Base-by-base conservation (phyloP, 2,797 vertebrate species). In the Hemitrygon akajei region DNA sequence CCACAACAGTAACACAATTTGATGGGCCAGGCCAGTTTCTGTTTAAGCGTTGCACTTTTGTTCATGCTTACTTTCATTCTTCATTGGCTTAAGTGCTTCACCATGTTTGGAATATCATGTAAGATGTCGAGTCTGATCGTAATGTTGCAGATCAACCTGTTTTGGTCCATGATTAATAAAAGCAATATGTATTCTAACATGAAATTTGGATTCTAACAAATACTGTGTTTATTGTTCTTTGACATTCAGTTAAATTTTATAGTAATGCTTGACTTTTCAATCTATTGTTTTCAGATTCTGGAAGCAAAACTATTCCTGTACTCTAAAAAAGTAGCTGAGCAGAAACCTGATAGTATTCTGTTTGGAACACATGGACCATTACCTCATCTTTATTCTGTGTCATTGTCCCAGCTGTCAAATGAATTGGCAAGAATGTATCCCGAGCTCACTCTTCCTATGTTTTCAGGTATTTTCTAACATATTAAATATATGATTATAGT, bases 391-490 rank as follows among this genome's bases (percentile, higher is more conserved):
- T 99, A 99, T 96, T 99, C 98, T 5, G 97, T 99, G 94, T 99
- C 98, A 25, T 96, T 99, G 30, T 96, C 97, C 25, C 98, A 98
- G 94, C 97, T 99, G 94, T 99, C 98, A 0, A 97, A 97, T 93
- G 98, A 99, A 95, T 97, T 99, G 95, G 98, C 99, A 95, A 97
- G 98, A 96, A 99, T 99, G 99, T 99, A 99, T 95, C 99, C 99
- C 0, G 98, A 99, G 95, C 98, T 99, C 95, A 99, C 98, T 0
- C 97, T 99, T 94, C 98, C 98, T 0, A 97, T 99, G 93, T 99
- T 99, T 96, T 99, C 98, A 97, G 98, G 98, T 99, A 97, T 92
- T 94, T 1, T 34, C 84, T 71, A 56, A 20, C 34, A 81, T 94
- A 79, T 94, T 93, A 94, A 93, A 94, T 94, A 81, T 18, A 27